Base-by-base conservation (phyloP, 1,140 invertebrate genomes). In the Hyles euphorbiae region DNA sequence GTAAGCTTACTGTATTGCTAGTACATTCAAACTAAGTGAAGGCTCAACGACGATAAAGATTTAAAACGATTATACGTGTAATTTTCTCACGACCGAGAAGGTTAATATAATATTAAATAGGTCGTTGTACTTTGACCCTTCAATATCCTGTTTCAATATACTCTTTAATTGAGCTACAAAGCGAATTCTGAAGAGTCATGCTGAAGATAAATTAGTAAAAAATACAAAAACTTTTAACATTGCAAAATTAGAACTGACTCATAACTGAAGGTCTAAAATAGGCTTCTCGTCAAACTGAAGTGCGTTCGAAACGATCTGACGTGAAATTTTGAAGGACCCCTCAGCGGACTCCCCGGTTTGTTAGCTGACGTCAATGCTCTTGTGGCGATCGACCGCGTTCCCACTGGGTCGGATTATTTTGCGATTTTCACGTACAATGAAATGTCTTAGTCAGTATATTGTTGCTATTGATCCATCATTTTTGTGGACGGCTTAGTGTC, bases 241-340 rank as follows among this genome's bases (percentile, higher is more conserved):
- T 36, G 9, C 40, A 22, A 47, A 55, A 55, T 55, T 55, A 55
- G 44, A 55, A 44, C 44, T 4, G 11, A 44, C 36, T 55, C 53
- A 57, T 48, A 34, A 11, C 22, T 54, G 32, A 65, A 65, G 55
- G 55, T 57, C 47, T 60, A 59, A 61, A 58, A 65, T 62, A 62
- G 56, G 49, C 56, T 40, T 33, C 64, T 66, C 58, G 56, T 56
- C 59, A 56, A 47, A 49, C 43, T 59, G 12, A 40, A 58, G 60
- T 52, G 60, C 56, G 54, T 62, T 66, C 61, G 48, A 62, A 52
- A 61, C 44, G 34, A 53, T 52, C 56, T 62, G 64, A 66, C 63
- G 46, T 60, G 40, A 58, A 62, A 49, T 59, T 61, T 62, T 62
- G 40, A 59, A 66, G 53, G 53, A 44, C 33, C 47, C 36, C 34